A percentile compares a stretch with the other conserved stretches of the same genome.
These are phyloP conservation scores for Papilio helenus DNA, from an alignment of 1,140 invertebrate species.

Conservation along the genomic window DNA sequence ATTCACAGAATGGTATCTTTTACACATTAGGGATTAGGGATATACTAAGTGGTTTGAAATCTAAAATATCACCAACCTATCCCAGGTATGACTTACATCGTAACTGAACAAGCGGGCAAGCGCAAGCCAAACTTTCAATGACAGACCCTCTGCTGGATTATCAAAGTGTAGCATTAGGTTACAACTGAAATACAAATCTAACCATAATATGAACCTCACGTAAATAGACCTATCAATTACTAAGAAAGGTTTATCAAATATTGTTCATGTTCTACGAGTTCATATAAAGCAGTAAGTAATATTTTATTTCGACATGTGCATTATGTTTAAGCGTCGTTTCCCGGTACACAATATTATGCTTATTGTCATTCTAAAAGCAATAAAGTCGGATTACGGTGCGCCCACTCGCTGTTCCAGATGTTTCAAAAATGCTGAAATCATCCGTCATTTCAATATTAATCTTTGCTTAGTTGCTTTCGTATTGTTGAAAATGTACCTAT, in stretches of 20 bases:
- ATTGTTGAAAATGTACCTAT: slow-evolving; percentile 2
- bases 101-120: not conserved
- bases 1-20: no score
- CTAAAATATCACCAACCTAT: not conserved
- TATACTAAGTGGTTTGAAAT: not conserved
- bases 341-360: slow-evolving; percentile 21
- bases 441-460: slow-evolving; percentile 34
- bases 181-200: not conserved
- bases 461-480: slow-evolving; percentile 24
- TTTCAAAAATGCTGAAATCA: slow-evolving; percentile 33
- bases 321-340: not conserved
- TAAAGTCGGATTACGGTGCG: slow-evolving; percentile 11
- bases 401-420: slow-evolving; percentile 12
- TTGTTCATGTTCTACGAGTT: not conserved
- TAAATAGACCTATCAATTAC: not conserved
- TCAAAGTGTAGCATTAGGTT: not conserved
- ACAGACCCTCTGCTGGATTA: not conserved
- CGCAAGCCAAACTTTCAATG: not conserved
- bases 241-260: no score
- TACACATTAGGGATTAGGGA: not conserved
- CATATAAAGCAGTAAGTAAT: not conserved
- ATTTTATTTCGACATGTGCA: slow-evolving; percentile 17
- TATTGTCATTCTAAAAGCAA: slow-evolving; percentile 34
- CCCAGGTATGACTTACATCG: not conserved
- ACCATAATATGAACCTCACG: not conserved